Percentiles rank a stretch among this genome's conserved stretches.
Conservation (phyloP, 2,113 vertebrate genomes). For the Sebastes fasciatus region DNA sequence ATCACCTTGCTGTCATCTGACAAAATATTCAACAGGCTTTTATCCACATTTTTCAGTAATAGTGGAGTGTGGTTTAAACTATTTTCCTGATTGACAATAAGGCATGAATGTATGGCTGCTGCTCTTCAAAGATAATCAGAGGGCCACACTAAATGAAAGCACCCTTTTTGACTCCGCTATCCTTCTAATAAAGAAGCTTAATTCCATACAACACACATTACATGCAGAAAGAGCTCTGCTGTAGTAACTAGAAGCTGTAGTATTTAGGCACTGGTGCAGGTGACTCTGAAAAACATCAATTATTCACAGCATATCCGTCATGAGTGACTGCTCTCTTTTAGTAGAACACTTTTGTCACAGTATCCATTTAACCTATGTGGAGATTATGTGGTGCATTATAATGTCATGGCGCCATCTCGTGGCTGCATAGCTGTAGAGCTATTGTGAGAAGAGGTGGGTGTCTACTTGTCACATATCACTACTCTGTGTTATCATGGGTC, state of each 20-base stretch:
- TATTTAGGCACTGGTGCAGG: slow-evolving; percentile 54
- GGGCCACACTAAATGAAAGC: not conserved
- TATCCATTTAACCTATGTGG: slow-evolving; percentile 41
- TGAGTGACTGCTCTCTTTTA: slow-evolving; percentile 63
- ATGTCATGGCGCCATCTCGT: slow-evolving; percentile 58
- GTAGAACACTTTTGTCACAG: slow-evolving; percentile 18
- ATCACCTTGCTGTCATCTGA: slow-evolving; percentile 30
- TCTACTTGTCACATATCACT: not conserved
- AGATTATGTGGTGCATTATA: not conserved
- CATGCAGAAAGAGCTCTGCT: slow-evolving; percentile 16
- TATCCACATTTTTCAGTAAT: slow-evolving; percentile 31
- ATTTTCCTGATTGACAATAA: slow-evolving; percentile 30
- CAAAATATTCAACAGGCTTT: slow-evolving; percentile 30
- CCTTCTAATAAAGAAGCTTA: not conserved
- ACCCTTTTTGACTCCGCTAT: not conserved
- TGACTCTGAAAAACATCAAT: slow-evolving; percentile 69
- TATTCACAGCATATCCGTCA: slow-evolving; percentile 73
- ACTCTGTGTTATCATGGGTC: not conserved
- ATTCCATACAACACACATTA: not conserved
- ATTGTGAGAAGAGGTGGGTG: not conserved
- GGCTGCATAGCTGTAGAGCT: slow-evolving; percentile 19
- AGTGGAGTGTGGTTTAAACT: slow-evolving; percentile 27
- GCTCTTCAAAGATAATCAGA: not conserved
- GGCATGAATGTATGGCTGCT: not conserved
- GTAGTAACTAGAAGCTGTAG: slow-evolving; percentile 28